phyloP scores from a whole-genome alignment of 1,140 invertebrate species.

The Glossosoma conforme region DNA sequence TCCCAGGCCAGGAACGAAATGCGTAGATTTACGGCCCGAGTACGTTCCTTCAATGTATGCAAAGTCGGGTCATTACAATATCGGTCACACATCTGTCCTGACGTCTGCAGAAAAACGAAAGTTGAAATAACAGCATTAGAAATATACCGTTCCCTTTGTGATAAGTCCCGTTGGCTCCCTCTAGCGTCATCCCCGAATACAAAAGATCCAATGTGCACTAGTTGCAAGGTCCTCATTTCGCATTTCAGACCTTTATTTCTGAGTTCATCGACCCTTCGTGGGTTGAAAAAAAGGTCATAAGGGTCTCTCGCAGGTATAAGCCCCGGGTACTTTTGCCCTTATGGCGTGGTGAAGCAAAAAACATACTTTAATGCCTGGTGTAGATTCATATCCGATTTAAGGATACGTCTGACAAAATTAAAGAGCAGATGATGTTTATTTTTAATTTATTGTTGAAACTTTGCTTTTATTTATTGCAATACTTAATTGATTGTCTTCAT shows the following conservation, averaged over 20 bases:
- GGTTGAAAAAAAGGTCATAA: slow-evolving; percentile 12
- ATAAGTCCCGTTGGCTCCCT: slow-evolving; percentile 17
- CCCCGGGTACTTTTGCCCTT: slow-evolving; percentile 14
- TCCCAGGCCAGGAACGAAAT: too few species aligned
- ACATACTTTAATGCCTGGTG: slow-evolving; percentile 8
- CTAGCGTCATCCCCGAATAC: slow-evolving; percentile 3
- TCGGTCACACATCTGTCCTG: slow-evolving; percentile 28
- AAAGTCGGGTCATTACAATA: slow-evolving; percentile 15
- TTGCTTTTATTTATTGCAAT: not conserved
- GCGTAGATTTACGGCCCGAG: too few species aligned
- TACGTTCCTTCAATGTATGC: too few species aligned
- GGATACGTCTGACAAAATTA: too few species aligned
- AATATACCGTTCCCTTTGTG: not conserved
- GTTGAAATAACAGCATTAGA: slow-evolving; percentile 2
- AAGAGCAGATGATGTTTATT: too few species aligned
- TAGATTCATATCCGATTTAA: slow-evolving; percentile 27
- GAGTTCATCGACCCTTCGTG: slow-evolving; percentile 25
- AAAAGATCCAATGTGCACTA: not conserved
- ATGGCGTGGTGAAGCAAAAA: slow-evolving; percentile 15
- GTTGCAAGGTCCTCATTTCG: not conserved
- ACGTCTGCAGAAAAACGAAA: slow-evolving; percentile 20
- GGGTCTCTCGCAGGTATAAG: slow-evolving; percentile 18
- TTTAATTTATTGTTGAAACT: too few species aligned
- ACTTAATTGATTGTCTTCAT: not conserved
- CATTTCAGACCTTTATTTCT: slow-evolving; percentile 2